Base-by-base conservation (phyloP, 2,888 invertebrate genomes). In the Pyrrhosoma nymphula region DNA sequence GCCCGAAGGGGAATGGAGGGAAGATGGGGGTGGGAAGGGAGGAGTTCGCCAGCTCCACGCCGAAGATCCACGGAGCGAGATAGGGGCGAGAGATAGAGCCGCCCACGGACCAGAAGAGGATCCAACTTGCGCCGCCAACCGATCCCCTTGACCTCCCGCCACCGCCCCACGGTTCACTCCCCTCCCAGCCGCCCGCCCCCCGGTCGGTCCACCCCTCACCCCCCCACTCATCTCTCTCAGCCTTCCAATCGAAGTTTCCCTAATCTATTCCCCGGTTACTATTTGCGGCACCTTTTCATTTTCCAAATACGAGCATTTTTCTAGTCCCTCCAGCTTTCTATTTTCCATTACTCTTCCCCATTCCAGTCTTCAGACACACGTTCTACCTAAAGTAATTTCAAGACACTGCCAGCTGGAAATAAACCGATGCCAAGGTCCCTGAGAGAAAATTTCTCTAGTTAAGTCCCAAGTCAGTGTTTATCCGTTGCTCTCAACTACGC, bases 21-120 rank as follows among this genome's bases (percentile, higher is more conserved):
- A n/a, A 47, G 4, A 69, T 35, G 82, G 35, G 26, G 82, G 82
- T n/a, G n/a, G 16, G 35, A 0, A 3, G 3, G 18, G 82, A n/a
- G 82, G 82, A 82, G 82, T 35, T 82, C 35, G 30, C 82, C 82
- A 14, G 82, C 26, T 69, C 35, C 30, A 47, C 93, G 47, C 63
- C 35, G 69, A 47, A 93, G 93, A 93, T 93, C 69, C 93, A 93
- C 93, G 93, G 63, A 75, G 69, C 4, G 47, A 93, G 93, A 93
- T 93, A 93, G n/a, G 69, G 93, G 63, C 63, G 47, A 75, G 93
- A 93, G 63, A 93, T 63, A 63, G 26, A 35, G 60, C 60, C 60
- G 18, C 18, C 60, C 60, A 2, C 93, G 93, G 93, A 69, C 93
- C 93, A 75, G n/a, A 20, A 14, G 26, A 93, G 69, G 93, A 93